Base-by-base conservation (phyloP, 2,797 vertebrate genomes). In the Danio albolineatus region DNA sequence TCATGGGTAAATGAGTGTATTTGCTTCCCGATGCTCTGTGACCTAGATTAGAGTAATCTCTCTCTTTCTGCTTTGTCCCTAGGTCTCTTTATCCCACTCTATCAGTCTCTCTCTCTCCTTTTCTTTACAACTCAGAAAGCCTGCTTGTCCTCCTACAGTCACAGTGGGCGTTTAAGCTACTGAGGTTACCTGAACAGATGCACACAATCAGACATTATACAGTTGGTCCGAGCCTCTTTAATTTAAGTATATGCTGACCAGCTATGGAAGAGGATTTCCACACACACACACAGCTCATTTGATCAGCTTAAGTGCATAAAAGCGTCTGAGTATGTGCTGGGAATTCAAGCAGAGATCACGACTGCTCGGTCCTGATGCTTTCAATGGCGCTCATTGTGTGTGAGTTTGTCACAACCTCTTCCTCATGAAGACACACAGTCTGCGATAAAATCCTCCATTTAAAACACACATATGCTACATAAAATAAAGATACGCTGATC, bases 11-110 rank as follows among this genome's bases (percentile, higher is more conserved):
- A 90, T 86, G 89, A 92, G 89, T 90, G 66, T 88, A 87, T 89
- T 89, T 91, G 90, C 88, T 91, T 90, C 89, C 87, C 88, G 87
- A 89, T 92, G 90, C 90, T 91, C 90, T 92, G 91, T 94, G 93
- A 93, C 93, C 92, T 93, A 93, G 91, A 93, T 93, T 89, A 87
- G 86, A 86, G 77, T 92, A 92, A 93, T 93, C 91, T 91, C 89
- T 90, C 83, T 76, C 76, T 86, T 72, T 61, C 60, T 53, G 85
- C 85, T 69, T 49, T 81, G 78, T 57, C 60, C 19, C 74, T 66
- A 65, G 76, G n/a, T 64, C 39, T 64, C 49, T 61, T 16, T 71
- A 78, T 73, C 65, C 69, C 48, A 76, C 57, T 62, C 28, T 7
- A 49, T 75, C 77, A 28, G 28, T 73, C 67, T 72, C n/a, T 56